Conservation (phyloP, 2,888 invertebrate genomes). For the Ophion ellenae region DNA sequence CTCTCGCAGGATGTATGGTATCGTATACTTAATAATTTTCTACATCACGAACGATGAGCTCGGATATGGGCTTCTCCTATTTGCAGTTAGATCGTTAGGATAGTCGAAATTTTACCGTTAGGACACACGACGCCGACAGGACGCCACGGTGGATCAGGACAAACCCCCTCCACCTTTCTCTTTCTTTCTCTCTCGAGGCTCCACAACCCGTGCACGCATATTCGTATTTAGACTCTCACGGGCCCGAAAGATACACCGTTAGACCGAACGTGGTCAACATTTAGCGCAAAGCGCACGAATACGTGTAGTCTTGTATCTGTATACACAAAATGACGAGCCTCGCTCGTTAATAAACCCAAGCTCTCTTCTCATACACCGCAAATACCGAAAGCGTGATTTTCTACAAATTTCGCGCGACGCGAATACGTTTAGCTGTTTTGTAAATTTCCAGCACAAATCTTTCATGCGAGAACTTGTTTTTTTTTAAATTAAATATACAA, state of each 20-base stretch:
- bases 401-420: constrained; percentile 30
- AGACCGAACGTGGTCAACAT: constrained; percentile 63
- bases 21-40: constrained; percentile 38
- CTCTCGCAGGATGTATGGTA: constrained; percentile 3
- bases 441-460: constrained; percentile 7
- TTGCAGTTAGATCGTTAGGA: constrained; percentile 64
- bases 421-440: constrained; percentile 40
- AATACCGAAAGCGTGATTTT: constrained; percentile 5
- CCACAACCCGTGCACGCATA: background rate
- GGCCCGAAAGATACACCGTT: constrained; percentile 56
- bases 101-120: constrained; percentile 57
- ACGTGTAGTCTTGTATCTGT: background rate
- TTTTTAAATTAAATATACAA: too few relatives aligned
- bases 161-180: background rate
- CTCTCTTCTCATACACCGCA: background rate
- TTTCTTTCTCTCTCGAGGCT: constrained; percentile 12
- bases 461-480: background rate
- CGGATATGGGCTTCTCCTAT: constrained; percentile 45
- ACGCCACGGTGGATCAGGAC: constrained; percentile 55
- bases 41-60: constrained; percentile 39
- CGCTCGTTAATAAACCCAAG: background rate
- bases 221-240: constrained; percentile 52
- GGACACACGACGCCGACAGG: constrained; percentile 53
- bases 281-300: constrained; percentile 48
- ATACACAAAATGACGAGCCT: background rate